A percentile compares a stretch with the other conserved stretches of the same genome.
Evolutionary conservation across 1,140 invertebrate species (phyloP).

Genomic region (Oryctes rhinoceros): DNA sequence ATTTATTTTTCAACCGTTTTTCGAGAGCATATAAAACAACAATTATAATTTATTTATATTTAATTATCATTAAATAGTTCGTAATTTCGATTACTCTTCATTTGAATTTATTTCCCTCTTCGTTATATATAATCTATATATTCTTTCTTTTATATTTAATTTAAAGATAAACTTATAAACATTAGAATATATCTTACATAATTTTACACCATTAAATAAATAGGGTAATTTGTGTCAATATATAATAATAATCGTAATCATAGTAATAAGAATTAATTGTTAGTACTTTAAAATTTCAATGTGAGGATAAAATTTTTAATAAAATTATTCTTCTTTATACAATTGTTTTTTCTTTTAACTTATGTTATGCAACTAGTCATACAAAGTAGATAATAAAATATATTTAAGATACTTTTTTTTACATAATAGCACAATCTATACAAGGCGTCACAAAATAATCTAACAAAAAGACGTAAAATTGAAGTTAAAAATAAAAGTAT

Average conservation of each 20-base stretch:
- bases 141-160: conserved; percentile 1
- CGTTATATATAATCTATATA: background rate
- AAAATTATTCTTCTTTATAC: conserved; percentile 11
- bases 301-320: background rate
- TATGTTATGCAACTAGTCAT: background rate
- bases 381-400: background rate
- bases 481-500: background rate
- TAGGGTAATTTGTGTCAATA: background rate
- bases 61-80: conserved; percentile 18
- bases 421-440: background rate
- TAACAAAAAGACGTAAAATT: background rate
- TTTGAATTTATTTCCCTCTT: background rate
- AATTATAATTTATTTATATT: conserved; percentile 33
- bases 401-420: background rate
- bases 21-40: conserved; percentile 37
- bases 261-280: background rate
- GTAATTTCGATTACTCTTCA: background rate
- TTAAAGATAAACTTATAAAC: conserved; percentile 24
- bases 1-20: conserved; percentile 33
- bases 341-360: background rate
- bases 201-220: conserved; percentile 9
- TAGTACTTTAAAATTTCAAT: background rate
- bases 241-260: conserved; percentile 24
- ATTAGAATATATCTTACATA: conserved; percentile 21
- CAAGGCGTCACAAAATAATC: background rate